Percentiles rank a stretch among this genome's conserved stretches.
Conservation (phyloP, 2,113 vertebrate species). For the Collichthys lucidus region DNA sequence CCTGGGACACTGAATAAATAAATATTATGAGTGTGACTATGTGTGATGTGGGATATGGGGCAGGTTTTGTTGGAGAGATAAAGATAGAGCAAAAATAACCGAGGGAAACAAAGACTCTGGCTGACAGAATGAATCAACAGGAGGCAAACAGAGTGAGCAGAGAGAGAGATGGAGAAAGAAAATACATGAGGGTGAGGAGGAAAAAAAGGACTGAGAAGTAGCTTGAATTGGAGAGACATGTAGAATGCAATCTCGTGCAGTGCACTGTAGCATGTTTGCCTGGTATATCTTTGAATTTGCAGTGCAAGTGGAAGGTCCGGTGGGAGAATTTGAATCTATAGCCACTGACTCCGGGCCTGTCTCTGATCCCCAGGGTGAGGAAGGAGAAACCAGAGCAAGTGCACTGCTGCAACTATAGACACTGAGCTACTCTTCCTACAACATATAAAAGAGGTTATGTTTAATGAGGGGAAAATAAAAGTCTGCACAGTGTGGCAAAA, state of each 20-base stretch:
- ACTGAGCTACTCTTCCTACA: neutral
- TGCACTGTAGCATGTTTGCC: neutral
- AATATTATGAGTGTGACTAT: neutral
- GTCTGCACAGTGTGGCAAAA: neutral
- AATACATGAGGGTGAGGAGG: constrained; percentile 18
- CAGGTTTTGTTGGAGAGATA: constrained; percentile 16
- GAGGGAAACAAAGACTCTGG: constrained; percentile 7
- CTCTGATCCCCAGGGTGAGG: constrained; percentile 30
- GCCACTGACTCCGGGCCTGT: constrained; percentile 11
- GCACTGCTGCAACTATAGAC: neutral
- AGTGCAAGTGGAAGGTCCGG: constrained; percentile 6
- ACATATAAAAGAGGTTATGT: neutral
- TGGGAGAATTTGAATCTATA: constrained; percentile 25
- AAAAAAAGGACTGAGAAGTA: constrained; percentile 6
- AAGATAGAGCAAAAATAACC: constrained; percentile 10
- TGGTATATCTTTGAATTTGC: constrained; percentile 6
- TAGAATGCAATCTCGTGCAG: neutral
- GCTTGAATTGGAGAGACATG: constrained; percentile 10
- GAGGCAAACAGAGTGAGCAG: neutral
- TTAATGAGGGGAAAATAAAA: constrained; percentile 18
- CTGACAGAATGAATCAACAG: constrained; percentile 22
- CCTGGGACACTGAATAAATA: constrained; percentile 35
- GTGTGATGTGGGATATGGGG: constrained; percentile 1
- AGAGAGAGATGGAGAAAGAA: constrained; percentile 9
- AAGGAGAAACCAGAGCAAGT: constrained; percentile 66